Evolutionary conservation across 2,888 invertebrate species (phyloP).

Genomic region (Drosophila yooni): DNA sequence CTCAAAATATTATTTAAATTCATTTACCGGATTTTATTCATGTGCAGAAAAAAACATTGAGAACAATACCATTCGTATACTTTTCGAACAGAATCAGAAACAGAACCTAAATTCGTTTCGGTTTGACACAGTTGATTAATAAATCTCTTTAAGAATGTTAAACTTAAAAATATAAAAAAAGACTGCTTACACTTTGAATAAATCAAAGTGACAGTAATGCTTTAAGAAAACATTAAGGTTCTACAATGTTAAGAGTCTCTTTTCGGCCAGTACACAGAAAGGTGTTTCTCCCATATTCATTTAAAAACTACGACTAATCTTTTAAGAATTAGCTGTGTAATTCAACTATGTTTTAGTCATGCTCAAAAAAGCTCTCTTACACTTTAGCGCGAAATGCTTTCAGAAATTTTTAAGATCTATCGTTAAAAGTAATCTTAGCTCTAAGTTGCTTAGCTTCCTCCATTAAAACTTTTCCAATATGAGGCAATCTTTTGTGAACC

Average conservation of each 20-base stretch:
- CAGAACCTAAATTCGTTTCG: background rate
- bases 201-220: background rate
- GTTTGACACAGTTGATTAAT: background rate
- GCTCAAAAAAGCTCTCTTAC: too few relatives aligned
- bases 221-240: background rate
- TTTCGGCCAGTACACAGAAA: background rate
- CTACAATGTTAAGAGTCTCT: background rate
- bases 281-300: background rate
- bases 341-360: background rate
- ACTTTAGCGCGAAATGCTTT: background rate
- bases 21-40: background rate
- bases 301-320: background rate
- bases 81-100: background rate
- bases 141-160: background rate
- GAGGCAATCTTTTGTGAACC: constrained; percentile 10
- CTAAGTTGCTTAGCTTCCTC: constrained; percentile 5
- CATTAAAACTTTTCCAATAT: constrained; percentile 20
- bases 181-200: background rate
- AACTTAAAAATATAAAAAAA: background rate
- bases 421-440: background rate
- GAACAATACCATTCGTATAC: background rate
- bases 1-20: background rate
- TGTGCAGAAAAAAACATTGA: background rate
- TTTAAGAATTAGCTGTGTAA: background rate
- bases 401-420: background rate